Conservation (phyloP, 2,888 invertebrate species). For the Protodeltote pygarga region DNA sequence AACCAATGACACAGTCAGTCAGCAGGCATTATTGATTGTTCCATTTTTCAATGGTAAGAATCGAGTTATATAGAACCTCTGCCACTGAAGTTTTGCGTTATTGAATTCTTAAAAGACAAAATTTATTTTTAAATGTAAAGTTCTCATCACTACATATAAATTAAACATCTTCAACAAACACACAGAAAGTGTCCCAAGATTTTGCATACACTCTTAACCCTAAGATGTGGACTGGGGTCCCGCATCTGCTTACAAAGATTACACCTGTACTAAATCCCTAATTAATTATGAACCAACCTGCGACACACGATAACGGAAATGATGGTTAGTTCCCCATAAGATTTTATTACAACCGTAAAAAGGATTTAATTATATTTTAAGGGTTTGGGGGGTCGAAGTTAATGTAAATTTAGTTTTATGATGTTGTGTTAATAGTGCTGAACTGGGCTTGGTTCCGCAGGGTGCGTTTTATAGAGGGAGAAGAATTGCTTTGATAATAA, state of each 20-base stretch:
- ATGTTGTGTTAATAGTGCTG: conserved; percentile 50
- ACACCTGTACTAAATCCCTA: conserved; percentile 49
- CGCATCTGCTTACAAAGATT: conserved; percentile 48
- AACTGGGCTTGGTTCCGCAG: conserved; percentile 34
- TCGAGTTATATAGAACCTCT: too few relatives aligned
- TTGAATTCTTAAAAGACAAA: too few relatives aligned
- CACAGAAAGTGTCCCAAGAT: background rate
- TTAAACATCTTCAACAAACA: background rate
- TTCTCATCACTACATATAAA: too few relatives aligned
- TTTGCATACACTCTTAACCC: background rate
- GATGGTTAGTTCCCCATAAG: conserved; percentile 54
- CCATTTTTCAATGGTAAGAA: too few relatives aligned
- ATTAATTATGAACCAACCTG: conserved; percentile 59
- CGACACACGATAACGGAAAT: conserved; percentile 58
- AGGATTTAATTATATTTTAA: conserved; percentile 57
- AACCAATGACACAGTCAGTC: too few relatives aligned
- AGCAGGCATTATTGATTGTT: too few relatives aligned
- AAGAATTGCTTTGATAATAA: conserved; percentile 26
- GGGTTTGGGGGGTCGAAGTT: conserved; percentile 45
- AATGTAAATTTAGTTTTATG: conserved; percentile 52
- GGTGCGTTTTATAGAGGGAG: conserved; percentile 38
- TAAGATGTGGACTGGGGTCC: conserved; percentile 20
- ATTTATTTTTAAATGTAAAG: too few relatives aligned
- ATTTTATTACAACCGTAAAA: conserved; percentile 54
- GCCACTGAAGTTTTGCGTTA: too few relatives aligned